phyloP scores from a whole-genome alignment of 2,888 invertebrate genomes.

The Elysia crispata region DNA sequence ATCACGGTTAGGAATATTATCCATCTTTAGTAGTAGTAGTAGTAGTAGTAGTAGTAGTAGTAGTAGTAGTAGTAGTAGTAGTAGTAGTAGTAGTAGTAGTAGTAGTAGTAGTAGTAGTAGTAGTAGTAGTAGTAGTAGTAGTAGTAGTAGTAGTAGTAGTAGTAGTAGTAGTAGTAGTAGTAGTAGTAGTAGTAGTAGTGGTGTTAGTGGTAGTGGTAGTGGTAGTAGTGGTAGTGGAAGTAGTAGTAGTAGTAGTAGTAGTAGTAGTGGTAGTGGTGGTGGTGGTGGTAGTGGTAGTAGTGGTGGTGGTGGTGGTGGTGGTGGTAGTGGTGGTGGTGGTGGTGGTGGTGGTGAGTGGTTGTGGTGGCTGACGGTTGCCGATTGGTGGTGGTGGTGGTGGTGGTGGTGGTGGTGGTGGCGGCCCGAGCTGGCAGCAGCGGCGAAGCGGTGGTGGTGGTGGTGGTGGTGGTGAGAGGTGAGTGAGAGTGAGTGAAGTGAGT shows the following conservation, averaged over 20 bases:
- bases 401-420: too few relatives aligned
- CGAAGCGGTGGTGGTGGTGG: too few relatives aligned
- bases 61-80: background rate
- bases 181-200: slow-evolving; percentile 25
- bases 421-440: too few relatives aligned
- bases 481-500: background rate
- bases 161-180: slow-evolving; percentile 27
- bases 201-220: too few relatives aligned
- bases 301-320: background rate
- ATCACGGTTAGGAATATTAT: too few relatives aligned
- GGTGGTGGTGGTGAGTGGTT: too few relatives aligned
- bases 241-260: slow-evolving; percentile 21
- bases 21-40: background rate
- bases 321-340: too few relatives aligned
- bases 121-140: too few relatives aligned
- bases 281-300: background rate
- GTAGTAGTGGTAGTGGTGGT: background rate
- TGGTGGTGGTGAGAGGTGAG: background rate
- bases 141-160: slow-evolving; percentile 24
- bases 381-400: too few relatives aligned
- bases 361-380: too few relatives aligned
- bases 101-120: slow-evolving; percentile 11
- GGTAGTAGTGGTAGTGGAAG: too few relatives aligned
- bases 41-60: background rate
- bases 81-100: slow-evolving; percentile 10